Evolutionary conservation across 2,797 vertebrate species (phyloP), one percentile per base, ranked within the genome.

Genomic region (Crypturellus tataupa): DNA sequence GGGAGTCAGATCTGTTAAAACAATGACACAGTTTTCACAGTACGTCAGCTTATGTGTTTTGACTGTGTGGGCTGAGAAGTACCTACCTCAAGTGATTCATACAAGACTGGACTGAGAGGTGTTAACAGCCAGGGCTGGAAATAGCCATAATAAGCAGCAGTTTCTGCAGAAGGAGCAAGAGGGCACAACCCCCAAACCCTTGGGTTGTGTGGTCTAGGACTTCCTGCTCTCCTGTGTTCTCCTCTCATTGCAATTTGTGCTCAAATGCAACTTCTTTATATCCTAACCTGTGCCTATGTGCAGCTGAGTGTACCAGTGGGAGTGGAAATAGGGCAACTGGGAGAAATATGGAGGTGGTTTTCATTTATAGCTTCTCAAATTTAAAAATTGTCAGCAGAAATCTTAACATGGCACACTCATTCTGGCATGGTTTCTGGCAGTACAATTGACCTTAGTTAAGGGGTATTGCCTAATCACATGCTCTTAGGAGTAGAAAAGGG

Each of bases 1-100:
- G 65, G 78, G 90, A 95, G 49, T 90, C 31, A 8, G 56, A 46
- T 49, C 82, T 82, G 33, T 76, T 94, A 31, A 78, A 90, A 87
- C 71, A 83, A 82, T 82, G 92, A 72, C 71, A 68, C 9, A 7
- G 40, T 84, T 93, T 92, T 91, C 60, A 70, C 64, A 80, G 23
- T 20, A 21, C 25, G 31, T 67, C 80, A 90, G 13, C 17, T 81
- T 86, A 70, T 71, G n/a, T 31, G 6, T 87, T 84, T 90, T 85
- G 64, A 62, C 60, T 87, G 53, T 47, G 59, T 42, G 68, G 40
- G 55, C 59, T 76, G 68, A 89, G 33, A 90, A 88, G 13, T 70
- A 68, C 56, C 64, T 70, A 68, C 56, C 60, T 70, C 4, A 24
- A 77, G 13, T 92, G 83, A 92, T 94, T 96, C 71, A 29, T 82